Evolutionary conservation across 1,140 invertebrate species (phyloP), one percentile per base, ranked within the genome.

Genomic region (Pteromalus puparum): DNA sequence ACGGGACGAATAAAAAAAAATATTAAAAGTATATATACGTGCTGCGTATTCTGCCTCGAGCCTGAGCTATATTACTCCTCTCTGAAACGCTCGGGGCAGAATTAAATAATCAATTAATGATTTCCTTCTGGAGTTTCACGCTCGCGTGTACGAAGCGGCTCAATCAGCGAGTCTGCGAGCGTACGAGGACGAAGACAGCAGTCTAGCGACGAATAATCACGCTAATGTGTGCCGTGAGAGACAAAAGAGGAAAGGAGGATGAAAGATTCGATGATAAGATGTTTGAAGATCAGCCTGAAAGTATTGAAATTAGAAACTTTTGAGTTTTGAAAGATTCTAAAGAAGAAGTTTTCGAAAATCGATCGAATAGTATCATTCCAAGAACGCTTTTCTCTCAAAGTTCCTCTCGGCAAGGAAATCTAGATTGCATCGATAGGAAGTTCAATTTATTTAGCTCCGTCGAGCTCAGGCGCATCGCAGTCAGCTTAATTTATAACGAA

Each of bases 71-170:
- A 42, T 9, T 70, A 75, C 61, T 82, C 74, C 61, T 48, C 48
- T 24, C n/a, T 9, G n/a, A 4, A 15, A 9, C 68, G 34, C 13
- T 6, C 7, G 28, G 42, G 18, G 3, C 46, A 65, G 68, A 84
- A 70, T 77, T 30, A 84, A 84, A 84, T 79, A 79, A 82, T 87
- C 76, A 80, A 81, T 83, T 65, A 65, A 79, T 48, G 75, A 79
- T 84, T 84, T 48, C 74, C 82, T 73, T 42, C 38, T 72, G 76
- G 26, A 76, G 74, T 26, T 67, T 1, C 38, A 21, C 61, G 13
- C 7, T 7, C 48, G 75, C 42, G 28, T 3, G 28, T 26, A 82
- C 81, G 53, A 75, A 48, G 65, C 15, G 13, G 26, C 53, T 77
- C 65, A 72, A 83, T 77, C 65, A 70, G 65, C 12, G 7, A 53